Base-by-base conservation (phyloP, 2,113 vertebrate species). In the Megaptera novaeangliae region DNA sequence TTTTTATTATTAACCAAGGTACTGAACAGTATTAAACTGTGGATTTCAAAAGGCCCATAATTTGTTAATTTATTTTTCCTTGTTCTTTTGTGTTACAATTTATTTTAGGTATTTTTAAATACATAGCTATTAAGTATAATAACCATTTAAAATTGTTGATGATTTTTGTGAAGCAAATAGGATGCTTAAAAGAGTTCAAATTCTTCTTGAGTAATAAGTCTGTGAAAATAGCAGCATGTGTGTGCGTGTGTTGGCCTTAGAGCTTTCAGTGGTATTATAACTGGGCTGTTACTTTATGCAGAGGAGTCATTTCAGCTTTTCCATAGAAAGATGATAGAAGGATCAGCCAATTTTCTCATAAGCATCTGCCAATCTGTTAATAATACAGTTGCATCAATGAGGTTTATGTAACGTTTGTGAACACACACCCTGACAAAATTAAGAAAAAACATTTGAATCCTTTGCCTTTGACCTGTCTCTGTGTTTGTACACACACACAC, bases 151-250 rank as follows among this genome's bases (percentile, higher is more conserved):
- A 66, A 25, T 57, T 71, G 52, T 94, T 95, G 55, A 31, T 41
- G 11, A 96, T 64, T 96, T 97, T 92, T 85, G 17, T 69, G 90
- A 64, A 87, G 39, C 39, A 94, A 87, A 55, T 77, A 29, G 89
- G 74, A 5, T 96, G 41, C 46, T 61, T 92, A 57, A 83, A 86
- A 74, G 68, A 83, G 8, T 90, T 41, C 12, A 66, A 63, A 84
- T 93, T 94, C 27, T 90, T 95, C 34, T 94, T 92, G 18, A 95
- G 29, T 86, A 90, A 75, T 86, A 57, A 74, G 66, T 88, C 20
- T 92, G 25, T 75, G 27, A 88, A 96, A 84, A 59, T 81, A 84
- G 34, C 75, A 66, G n/a, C 36, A 0, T 17, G 23, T 75, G 20
- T 75, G 57, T 77, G 36, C 63, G 17, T 72, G 15, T 52, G 11